These are phyloP conservation scores for Glaucomys volans DNA, from an alignment of 2,113 vertebrate species.

Conservation along the genomic window DNA sequence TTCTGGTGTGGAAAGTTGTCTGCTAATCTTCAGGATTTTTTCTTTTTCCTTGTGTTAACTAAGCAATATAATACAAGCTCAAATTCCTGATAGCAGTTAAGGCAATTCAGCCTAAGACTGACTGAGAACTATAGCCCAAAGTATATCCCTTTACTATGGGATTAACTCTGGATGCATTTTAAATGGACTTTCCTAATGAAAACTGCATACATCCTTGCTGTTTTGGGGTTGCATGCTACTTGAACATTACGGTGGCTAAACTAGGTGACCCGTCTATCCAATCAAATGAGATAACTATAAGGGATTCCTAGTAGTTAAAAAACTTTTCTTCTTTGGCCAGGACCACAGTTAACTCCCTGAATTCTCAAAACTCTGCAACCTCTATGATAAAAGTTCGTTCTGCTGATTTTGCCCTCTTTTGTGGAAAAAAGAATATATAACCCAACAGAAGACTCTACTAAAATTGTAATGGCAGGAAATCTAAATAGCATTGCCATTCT, in stretches of 20 bases:
- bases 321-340: constrained; percentile 83
- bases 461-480: constrained; percentile 74
- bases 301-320: constrained; percentile 75
- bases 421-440: background rate
- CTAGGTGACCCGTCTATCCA: constrained; percentile 71
- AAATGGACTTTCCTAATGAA: constrained; percentile 79
- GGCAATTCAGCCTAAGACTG: constrained; percentile 66
- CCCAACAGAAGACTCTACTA: constrained; percentile 60
- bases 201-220: constrained; percentile 1
- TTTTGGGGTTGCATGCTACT: constrained; percentile 72
- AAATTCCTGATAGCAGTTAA: constrained; percentile 76
- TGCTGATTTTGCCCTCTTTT: constrained; percentile 66
- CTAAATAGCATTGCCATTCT: constrained; percentile 51
- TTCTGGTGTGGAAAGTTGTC: constrained; percentile 77
- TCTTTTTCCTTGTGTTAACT: constrained; percentile 25
- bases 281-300: constrained; percentile 77
- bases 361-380: constrained; percentile 72
- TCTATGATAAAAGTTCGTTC: constrained; percentile 64
- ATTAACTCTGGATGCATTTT: constrained; percentile 77
- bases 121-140: constrained; percentile 76
- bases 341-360: constrained; percentile 73
- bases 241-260: constrained; percentile 76
- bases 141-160: constrained; percentile 75
- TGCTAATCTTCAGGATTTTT: constrained; percentile 64
- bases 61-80: constrained; percentile 67